Evolutionary conservation across 2,888 invertebrate genomes (phyloP).

Genomic region (Lasioglossum zephyrum): DNA sequence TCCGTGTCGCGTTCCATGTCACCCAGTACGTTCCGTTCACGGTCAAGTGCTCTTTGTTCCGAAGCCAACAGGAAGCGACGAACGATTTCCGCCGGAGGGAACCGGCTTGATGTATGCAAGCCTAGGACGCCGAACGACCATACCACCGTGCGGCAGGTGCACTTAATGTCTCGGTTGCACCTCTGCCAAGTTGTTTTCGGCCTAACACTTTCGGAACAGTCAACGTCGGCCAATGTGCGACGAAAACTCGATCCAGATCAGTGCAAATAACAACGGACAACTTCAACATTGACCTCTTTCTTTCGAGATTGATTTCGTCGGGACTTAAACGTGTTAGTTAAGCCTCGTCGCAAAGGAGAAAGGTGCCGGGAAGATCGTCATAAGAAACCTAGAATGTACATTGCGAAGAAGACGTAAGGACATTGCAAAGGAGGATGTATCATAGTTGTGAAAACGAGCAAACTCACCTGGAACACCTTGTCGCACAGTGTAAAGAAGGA

Average conservation of each 20-base stretch:
- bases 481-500: background rate
- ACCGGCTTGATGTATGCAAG: constrained; percentile 18
- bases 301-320: background rate
- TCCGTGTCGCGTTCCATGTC: background rate
- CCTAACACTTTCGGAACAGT: background rate
- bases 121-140: constrained; percentile 28
- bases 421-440: background rate
- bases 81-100: constrained; percentile 60
- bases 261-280: background rate
- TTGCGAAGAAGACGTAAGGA: background rate
- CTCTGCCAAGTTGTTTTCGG: background rate
- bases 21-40: constrained; percentile 52
- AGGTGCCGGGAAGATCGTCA: background rate
- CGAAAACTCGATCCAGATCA: background rate
- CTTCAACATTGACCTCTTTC: background rate
- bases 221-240: background rate
- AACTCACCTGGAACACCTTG: background rate
- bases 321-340: background rate
- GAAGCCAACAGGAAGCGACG: constrained; percentile 52
- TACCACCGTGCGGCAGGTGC: background rate
- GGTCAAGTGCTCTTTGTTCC: constrained; percentile 57
- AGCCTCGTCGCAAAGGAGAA: background rate
- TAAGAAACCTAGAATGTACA: background rate
- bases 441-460: background rate
- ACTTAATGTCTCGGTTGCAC: background rate